A percentile compares a stretch with the other conserved stretches of the same genome.
phyloP scores from a whole-genome alignment of 2,888 invertebrate genomes.

The Anorthoa munda region DNA sequence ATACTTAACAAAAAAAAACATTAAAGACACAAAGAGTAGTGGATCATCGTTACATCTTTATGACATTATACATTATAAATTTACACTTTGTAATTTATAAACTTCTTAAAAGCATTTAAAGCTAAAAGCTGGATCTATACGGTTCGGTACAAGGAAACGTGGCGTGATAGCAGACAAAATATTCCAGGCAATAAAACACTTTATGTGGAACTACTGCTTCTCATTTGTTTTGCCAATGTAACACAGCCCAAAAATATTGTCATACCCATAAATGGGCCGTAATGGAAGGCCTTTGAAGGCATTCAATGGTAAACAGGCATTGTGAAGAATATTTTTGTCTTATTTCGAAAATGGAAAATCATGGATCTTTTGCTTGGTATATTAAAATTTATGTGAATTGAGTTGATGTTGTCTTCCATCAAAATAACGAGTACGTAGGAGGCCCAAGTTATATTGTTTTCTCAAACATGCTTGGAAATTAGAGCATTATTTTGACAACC shows the following conservation, averaged over 20 bases:
- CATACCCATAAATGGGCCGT: slow-evolving; percentile 48
- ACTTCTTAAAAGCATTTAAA: too few relatives aligned
- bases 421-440: not conserved
- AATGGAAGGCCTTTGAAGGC: slow-evolving; percentile 50
- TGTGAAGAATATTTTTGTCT: slow-evolving; percentile 34
- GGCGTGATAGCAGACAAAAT: not conserved
- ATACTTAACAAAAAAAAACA: too few relatives aligned
- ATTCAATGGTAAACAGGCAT: slow-evolving; percentile 56
- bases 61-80: too few relatives aligned
- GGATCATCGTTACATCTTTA: too few relatives aligned
- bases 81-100: too few relatives aligned
- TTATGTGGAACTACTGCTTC: slow-evolving; percentile 14
- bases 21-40: too few relatives aligned
- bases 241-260: slow-evolving; percentile 37
- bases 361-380: slow-evolving; percentile 18
- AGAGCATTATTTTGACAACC: too few relatives aligned
- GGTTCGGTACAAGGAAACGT: too few relatives aligned
- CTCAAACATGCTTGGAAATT: too few relatives aligned
- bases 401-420: slow-evolving; percentile 4
- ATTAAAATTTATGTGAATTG: slow-evolving; percentile 25
- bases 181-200: not conserved
- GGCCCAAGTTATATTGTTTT: not conserved
- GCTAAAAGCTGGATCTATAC: too few relatives aligned
- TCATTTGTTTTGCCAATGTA: slow-evolving; percentile 6
- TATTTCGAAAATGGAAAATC: slow-evolving; percentile 28